phyloP scores from a whole-genome alignment of 2,113 vertebrate species.

The Opisthocomus hoazin region DNA sequence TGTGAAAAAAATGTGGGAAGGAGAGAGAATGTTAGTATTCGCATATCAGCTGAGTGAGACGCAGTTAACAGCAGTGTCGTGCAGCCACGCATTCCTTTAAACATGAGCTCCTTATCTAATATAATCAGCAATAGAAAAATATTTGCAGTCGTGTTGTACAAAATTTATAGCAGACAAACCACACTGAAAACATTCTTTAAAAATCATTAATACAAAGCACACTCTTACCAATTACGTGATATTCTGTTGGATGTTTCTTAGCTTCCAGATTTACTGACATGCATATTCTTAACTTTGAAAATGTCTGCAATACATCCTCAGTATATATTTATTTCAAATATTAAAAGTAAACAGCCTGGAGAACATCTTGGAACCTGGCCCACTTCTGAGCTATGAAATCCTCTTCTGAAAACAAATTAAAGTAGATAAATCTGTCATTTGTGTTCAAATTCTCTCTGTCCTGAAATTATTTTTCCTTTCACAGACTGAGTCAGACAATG shows the following conservation, averaged over 20 bases:
- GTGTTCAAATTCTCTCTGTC: not conserved
- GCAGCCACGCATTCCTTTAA: rapidly evolving
- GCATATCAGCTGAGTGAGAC: not conserved
- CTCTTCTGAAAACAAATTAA: slow-evolving; percentile 5
- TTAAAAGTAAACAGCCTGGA: slow-evolving; percentile 5
- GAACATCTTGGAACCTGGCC: not conserved
- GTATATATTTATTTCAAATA: slow-evolving; percentile 19
- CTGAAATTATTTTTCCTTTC: slow-evolving; percentile 6
- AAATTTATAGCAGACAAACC: not conserved
- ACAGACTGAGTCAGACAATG: not conserved
- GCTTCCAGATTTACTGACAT: not conserved
- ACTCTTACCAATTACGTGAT: not conserved
- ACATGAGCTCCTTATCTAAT: not conserved
- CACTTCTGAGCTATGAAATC: not conserved
- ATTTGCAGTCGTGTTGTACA: not conserved
- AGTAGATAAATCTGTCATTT: slow-evolving; percentile 12
- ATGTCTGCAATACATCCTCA: not conserved
- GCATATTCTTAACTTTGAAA: not conserved
- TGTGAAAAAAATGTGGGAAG: not conserved
- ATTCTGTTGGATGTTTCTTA: not conserved
- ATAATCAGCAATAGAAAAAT: not conserved
- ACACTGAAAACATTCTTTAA: not conserved
- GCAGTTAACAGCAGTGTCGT: not conserved
- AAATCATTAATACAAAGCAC: not conserved
- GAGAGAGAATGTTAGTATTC: not conserved